Base-by-base conservation (phyloP, 2,888 invertebrate genomes). In the Molorchus minor region DNA sequence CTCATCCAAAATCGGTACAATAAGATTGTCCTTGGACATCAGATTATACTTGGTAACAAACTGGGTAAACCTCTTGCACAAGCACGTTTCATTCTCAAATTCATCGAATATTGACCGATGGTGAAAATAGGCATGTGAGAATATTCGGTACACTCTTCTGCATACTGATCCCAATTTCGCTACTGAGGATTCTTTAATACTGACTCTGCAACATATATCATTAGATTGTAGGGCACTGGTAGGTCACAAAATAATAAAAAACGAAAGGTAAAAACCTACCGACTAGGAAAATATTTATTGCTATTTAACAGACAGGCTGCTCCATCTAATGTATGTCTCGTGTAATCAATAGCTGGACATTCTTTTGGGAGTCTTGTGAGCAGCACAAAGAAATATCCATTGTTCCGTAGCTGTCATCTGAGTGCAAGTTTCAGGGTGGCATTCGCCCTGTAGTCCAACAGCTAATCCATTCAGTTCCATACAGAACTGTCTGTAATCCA, bases 371-470 rank as follows among this genome's bases (percentile, higher is more conserved):
- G 98, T 98, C 86, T 99, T 99, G 81, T 99, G 99, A 36, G 99
- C 98, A 58, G 99, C 99, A 85, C 99, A 99, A 52, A 99, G 84
- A 82, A 99, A 99, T 81, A 99, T 99, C 99, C 99, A 99, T 78
- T 99, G 98, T 82, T 99, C 98, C 20, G 99, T 99, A 21, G 99
- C 99, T 40, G 98, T 99, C 99, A 99, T 99, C 83, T 99, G 98
- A 61, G 93, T 95, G 81, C 99, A 99, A 16, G 93, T 95, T 75
- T 96, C 94, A 33, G 98, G 97, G 77, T 94, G 93, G 80, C 99
- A 99, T 81, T 98, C 98, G 67, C 89, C 89, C 84, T 98, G 98
- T 66, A 99, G 84, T 76, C 94, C 88, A 0, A 99, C 98, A 44
- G 98, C 98, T 70, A 99, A 83, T n/a, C 97, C 98, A 84, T 99